Evolutionary conservation across 1,140 invertebrate species (phyloP).

Genomic region (Drosophila nigrodunni): DNA sequence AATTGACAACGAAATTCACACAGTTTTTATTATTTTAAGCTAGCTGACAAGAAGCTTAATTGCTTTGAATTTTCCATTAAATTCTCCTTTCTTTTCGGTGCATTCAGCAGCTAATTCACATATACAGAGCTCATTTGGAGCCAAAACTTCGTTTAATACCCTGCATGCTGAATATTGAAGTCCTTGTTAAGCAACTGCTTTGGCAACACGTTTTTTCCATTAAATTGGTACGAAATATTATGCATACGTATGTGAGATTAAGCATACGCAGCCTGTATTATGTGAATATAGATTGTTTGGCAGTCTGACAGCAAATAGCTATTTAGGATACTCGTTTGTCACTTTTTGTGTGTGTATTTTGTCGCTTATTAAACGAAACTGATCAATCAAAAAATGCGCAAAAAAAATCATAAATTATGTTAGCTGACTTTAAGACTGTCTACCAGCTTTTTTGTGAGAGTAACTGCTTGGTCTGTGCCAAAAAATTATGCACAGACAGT

Average conservation of each 20-base stretch:
- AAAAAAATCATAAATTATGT: slow-evolving; percentile 21
- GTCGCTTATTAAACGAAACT: not conserved
- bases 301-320: slow-evolving; percentile 13
- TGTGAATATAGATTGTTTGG: slow-evolving; percentile 4
- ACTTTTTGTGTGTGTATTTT: not conserved
- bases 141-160: not conserved
- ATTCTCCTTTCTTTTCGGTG: not conserved
- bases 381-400: slow-evolving; percentile 35
- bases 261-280: not conserved
- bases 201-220: slow-evolving; percentile 30
- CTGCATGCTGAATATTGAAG: not conserved
- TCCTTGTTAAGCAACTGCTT: not conserved
- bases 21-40: not conserved
- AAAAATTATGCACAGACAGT: slow-evolving; percentile 33
- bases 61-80: not conserved
- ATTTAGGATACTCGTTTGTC: slow-evolving; percentile 19
- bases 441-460: not conserved
- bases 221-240: slow-evolving; percentile 6
- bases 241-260: slow-evolving; percentile 1
- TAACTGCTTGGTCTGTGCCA: slow-evolving; percentile 10
- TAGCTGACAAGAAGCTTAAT: not conserved
- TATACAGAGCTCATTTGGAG: not conserved
- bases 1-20: not conserved
- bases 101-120: not conserved
- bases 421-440: not conserved